phyloP scores from a whole-genome alignment of 2,888 invertebrate genomes.

The Xanthia icteritia region DNA sequence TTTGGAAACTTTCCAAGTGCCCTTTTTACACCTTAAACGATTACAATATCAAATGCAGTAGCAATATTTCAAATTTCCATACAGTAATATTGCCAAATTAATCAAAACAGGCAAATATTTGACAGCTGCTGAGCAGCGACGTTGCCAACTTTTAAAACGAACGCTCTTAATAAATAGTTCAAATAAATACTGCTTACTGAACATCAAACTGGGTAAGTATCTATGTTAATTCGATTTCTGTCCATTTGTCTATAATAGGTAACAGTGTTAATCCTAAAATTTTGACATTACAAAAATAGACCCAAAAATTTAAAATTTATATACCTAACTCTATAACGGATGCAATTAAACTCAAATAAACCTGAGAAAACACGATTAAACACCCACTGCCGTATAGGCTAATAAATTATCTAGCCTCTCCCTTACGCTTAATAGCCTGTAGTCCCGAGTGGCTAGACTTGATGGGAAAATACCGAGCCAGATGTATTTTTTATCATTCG shows the following conservation, averaged over 20 bases:
- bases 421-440: conserved; percentile 49
- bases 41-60: no score
- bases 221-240: background rate
- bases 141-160: no score
- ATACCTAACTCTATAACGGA: conserved; percentile 9
- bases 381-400: conserved; percentile 38
- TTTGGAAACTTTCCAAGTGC: no score
- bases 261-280: background rate
- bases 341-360: conserved; percentile 60
- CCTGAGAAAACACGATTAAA: conserved; percentile 41
- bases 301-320: background rate
- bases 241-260: background rate
- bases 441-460: conserved; percentile 56
- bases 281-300: conserved; percentile 1
- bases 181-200: background rate
- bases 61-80: no score
- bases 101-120: no score
- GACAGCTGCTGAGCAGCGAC: no score
- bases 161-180: no score
- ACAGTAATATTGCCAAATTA: no score
- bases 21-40: no score
- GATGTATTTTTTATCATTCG: conserved; percentile 58
- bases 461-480: conserved; percentile 53
- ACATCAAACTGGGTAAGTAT: background rate
- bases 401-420: conserved; percentile 56